Base-by-base conservation (phyloP, 2,888 invertebrate genomes). In the Drosophila rellima region DNA sequence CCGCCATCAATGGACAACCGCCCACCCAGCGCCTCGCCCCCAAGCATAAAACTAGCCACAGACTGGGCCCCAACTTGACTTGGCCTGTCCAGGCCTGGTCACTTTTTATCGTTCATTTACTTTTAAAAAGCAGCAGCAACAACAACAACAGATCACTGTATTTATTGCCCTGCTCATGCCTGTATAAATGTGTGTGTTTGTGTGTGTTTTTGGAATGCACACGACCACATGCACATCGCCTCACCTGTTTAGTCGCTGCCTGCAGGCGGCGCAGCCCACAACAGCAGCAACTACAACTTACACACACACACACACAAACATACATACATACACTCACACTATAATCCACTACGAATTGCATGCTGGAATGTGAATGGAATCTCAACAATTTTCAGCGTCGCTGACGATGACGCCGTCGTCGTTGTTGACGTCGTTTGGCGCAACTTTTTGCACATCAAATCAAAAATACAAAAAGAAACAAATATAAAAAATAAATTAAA, bases 291-390 rank as follows among this genome's bases (percentile, higher is more conserved):
- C 61, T 39, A 10, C 35, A 37, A 70, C 59, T 66, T 6, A 44
- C 48, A 62, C 60, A 63, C 56, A 55, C 70, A 60, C 60, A 44
- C n/a, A 39, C 10, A 70, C 35, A 48, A 13, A 62, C 61, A 56
- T 70, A 40, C 39, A 70, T 45, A 31, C 37, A 37, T 45, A 62
- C 61, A 60, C 74, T 40, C 26, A 35, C 54, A 54, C 39, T 61
- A 66, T 76, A 89, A 78, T 82, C 83, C 86, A 90, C 80, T 84
- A 75, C 79, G 82, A 88, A 91, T 91, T 91, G 91, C 91, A 91
- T 91, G 91, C 85, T 90, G 91, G 91, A 91, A 91, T 91, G 91
- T 90, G 91, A 91, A 91, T 91, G 91, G 91, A 91, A 91, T 91
- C 90, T 78, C 71, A 91, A 88, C 74, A 83, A 91, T 91, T 91